Conservation (phyloP, 1,140 invertebrate species). For the Spodoptera litura region DNA sequence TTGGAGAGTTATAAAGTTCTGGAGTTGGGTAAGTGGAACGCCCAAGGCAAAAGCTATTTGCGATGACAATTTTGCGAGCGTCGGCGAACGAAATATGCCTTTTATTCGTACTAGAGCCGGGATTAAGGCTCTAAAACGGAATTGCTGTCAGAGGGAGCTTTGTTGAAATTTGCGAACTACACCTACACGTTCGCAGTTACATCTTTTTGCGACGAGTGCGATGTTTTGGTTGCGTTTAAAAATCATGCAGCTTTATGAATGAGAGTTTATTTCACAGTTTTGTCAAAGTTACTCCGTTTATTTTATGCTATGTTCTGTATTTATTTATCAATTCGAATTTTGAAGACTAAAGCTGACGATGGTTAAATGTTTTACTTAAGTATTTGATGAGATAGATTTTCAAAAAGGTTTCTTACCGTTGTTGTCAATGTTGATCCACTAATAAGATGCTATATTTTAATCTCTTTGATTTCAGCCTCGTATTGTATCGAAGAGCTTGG, state of each 20-base stretch:
- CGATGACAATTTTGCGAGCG: slow-evolving; percentile 85
- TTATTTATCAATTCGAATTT: too few species aligned
- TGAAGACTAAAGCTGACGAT: too few species aligned
- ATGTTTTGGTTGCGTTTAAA: slow-evolving; percentile 28
- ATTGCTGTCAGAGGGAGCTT: slow-evolving; percentile 78
- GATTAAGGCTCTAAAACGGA: slow-evolving; percentile 84
- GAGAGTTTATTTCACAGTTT: background rate
- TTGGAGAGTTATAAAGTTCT: slow-evolving; percentile 63
- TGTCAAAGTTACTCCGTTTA: background rate
- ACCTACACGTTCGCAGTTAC: slow-evolving; percentile 47
- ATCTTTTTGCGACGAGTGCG: slow-evolving; percentile 4
- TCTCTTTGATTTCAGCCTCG: too few species aligned
- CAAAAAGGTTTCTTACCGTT: too few species aligned
- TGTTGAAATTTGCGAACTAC: slow-evolving; percentile 78
- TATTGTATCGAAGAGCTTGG: too few species aligned
- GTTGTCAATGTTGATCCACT: too few species aligned
- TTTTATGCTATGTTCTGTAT: background rate
- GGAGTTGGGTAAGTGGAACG: slow-evolving; percentile 54
- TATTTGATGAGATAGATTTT: too few species aligned
- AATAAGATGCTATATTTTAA: too few species aligned
- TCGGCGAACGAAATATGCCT: slow-evolving; percentile 84
- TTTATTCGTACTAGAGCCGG: slow-evolving; percentile 82
- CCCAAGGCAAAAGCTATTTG: slow-evolving; percentile 83
- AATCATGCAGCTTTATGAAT: slow-evolving; percentile 4
- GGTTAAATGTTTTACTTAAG: too few species aligned